Conservation (phyloP, 2,888 invertebrate species). For the Ditylenchus weischeri region DNA sequence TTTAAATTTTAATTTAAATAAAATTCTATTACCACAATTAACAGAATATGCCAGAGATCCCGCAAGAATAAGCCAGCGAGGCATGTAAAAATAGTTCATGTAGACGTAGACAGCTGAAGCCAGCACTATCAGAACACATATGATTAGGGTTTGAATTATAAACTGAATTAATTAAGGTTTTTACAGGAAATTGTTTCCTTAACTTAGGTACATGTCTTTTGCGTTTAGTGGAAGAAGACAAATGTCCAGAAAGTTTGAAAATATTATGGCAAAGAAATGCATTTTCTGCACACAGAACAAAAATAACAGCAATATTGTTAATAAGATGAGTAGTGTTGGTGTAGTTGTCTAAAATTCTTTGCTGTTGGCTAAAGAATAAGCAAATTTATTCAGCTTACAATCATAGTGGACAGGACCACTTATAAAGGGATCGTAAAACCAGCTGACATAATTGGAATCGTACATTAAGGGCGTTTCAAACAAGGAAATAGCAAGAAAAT, state of each 20-base stretch:
- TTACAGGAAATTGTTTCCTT: neutral
- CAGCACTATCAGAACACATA: neutral
- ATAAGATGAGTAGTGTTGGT: neutral
- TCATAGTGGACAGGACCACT: neutral
- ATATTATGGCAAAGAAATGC: neutral
- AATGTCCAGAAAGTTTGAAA: neutral
- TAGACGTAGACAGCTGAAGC: conserved; percentile 5
- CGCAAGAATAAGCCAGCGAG: neutral
- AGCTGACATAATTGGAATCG: conserved; percentile 4
- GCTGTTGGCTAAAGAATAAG: too few relatives aligned
- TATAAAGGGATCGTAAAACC: conserved; percentile 6
- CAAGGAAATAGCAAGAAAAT: neutral
- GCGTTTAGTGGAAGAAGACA: neutral
- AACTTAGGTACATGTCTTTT: neutral
- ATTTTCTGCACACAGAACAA: conserved; percentile 1
- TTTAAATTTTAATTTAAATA: neutral
- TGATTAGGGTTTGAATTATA: neutral
- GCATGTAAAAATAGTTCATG: neutral
- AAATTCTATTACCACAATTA: neutral
- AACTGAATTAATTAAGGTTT: neutral
- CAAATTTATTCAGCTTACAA: too few relatives aligned
- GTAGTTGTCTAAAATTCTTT: neutral
- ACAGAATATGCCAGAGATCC: neutral
- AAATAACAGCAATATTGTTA: conserved; percentile 3
- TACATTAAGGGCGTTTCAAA: neutral